A percentile compares a stretch with the other conserved stretches of the same genome.
Evolutionary conservation across 2,113 vertebrate genomes (phyloP).

Genomic region (Chloroceryle aenea): DNA sequence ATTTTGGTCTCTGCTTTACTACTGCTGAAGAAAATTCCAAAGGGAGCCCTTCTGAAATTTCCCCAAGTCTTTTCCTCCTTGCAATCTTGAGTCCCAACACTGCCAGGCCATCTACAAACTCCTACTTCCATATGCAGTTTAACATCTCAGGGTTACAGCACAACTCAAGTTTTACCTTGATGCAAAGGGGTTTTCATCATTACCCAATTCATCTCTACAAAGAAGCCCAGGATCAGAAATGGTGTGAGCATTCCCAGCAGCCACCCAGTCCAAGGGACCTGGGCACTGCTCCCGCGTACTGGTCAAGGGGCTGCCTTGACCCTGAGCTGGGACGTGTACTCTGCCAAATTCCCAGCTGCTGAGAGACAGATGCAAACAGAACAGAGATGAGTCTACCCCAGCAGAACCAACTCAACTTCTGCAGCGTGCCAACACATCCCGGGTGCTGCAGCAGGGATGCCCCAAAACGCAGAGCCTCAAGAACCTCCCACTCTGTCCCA

Average conservation of each 20-base stretch:
- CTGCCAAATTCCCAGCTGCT: neutral
- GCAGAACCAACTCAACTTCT: neutral
- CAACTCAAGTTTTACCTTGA: neutral
- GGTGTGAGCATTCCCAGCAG: neutral
- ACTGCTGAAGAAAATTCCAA: neutral
- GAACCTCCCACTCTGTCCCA: neutral
- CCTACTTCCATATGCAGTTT: accelerated
- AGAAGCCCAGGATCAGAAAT: neutral
- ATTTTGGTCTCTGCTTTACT: neutral
- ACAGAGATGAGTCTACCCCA: neutral
- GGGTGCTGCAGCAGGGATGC: neutral
- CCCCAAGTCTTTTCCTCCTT: neutral
- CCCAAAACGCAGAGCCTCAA: neutral
- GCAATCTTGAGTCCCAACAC: neutral
- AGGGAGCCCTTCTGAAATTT: neutral
- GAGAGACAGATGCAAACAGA: neutral
- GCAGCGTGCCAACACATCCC: accelerated
- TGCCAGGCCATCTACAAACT: neutral
- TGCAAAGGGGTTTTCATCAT: neutral
- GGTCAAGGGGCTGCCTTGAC: no score
- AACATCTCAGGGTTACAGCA: neutral
- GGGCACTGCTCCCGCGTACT: neutral
- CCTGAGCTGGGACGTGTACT: accelerated
- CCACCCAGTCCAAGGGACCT: neutral
- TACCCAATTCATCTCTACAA: neutral